These are phyloP conservation scores for Mythimna albipuncta DNA, from an alignment of 2,888 invertebrate species.

Conservation along the genomic window DNA sequence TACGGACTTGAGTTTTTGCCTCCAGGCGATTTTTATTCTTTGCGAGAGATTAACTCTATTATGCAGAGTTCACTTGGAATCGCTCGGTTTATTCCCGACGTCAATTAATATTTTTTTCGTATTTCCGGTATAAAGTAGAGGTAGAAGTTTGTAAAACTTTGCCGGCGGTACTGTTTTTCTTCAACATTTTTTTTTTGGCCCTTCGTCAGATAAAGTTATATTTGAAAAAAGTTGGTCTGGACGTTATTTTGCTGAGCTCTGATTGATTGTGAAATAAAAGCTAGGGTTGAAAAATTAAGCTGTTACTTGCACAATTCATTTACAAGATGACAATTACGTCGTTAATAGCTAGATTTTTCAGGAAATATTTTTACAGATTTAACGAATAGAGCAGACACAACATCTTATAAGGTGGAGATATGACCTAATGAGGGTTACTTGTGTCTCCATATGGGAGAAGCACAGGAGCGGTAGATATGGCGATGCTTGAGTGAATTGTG, in stretches of 20 bases:
- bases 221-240: background rate
- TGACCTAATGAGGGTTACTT: background rate
- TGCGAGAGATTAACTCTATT: constrained; percentile 52
- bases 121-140: constrained; percentile 6
- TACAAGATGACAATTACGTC: no score
- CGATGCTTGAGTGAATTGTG: background rate
- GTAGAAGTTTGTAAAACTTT: constrained; percentile 24
- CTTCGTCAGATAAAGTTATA: background rate
- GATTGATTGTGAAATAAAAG: no score
- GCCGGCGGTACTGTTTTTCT: background rate
- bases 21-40: constrained; percentile 44
- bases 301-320: no score
- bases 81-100: constrained; percentile 23
- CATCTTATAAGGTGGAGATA: background rate
- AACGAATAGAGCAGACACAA: background rate
- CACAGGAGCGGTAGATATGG: background rate
- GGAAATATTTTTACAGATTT: no score
- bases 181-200: background rate
- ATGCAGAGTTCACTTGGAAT: constrained; percentile 19
- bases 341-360: no score
- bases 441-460: background rate
- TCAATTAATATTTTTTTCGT: constrained; percentile 25
- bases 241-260: background rate
- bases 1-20: constrained; percentile 25
- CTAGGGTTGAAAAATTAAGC: no score